A percentile compares a stretch with the other conserved stretches of the same genome.
These are phyloP conservation scores for Euspilapteryx auroguttella DNA, from an alignment of 2,888 invertebrate species.

Conservation along the genomic window DNA sequence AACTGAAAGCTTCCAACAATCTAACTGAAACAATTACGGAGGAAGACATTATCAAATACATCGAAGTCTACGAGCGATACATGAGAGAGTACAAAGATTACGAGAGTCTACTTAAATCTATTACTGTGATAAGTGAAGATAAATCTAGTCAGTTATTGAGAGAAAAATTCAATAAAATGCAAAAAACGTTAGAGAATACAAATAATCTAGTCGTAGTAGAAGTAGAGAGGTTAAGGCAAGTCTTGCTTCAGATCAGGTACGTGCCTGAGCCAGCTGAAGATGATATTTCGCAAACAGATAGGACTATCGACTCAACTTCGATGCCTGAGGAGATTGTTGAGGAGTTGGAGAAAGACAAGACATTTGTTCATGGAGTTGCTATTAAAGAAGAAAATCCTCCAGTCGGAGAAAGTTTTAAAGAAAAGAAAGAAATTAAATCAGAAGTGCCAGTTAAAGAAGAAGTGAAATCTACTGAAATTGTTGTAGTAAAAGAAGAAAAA, in stretches of 20 bases:
- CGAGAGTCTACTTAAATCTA: constrained; percentile 38
- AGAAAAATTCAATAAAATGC: constrained; percentile 59
- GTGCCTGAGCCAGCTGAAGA: constrained; percentile 40
- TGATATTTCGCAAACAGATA: constrained; percentile 56
- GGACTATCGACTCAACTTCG: constrained; percentile 69
- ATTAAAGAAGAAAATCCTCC: too few relatives aligned
- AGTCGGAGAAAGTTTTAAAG: too few relatives aligned
- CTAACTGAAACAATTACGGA: constrained; percentile 32
- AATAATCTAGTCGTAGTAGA: constrained; percentile 62
- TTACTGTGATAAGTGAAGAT: constrained; percentile 41
- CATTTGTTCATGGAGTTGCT: too few relatives aligned
- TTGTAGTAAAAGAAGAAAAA: too few relatives aligned
- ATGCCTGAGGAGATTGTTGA: constrained; percentile 72
- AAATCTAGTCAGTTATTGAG: constrained; percentile 55
- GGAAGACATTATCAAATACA: constrained; percentile 40
- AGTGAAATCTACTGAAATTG: too few relatives aligned
- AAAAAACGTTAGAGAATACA: constrained; percentile 63
- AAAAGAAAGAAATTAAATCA: too few relatives aligned
- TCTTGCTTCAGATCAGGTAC: constrained; percentile 36
- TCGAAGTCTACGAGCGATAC: constrained; percentile 47
- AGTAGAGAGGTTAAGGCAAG: constrained; percentile 53
- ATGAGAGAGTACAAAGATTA: constrained; percentile 48
- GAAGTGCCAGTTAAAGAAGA: too few relatives aligned
- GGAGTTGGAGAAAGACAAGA: too few relatives aligned
- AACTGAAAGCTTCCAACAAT: constrained; percentile 43